Evolutionary conservation across 2,797 vertebrate species (phyloP).

Genomic region (Allobates femoralis): DNA sequence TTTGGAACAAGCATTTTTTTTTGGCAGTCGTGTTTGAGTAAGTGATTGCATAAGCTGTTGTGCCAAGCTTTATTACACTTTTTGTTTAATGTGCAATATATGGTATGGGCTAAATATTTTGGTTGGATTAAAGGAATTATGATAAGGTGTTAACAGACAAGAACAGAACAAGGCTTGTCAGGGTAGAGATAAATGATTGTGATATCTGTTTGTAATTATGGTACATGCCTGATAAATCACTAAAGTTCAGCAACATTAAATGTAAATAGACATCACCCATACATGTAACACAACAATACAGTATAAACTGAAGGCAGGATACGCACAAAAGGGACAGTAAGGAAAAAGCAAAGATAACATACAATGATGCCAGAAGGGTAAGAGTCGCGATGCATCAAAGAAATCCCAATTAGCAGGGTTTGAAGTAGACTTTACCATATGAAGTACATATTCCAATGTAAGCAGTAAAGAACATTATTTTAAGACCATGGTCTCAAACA

Average conservation of each 20-base stretch:
- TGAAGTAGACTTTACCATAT: neutral
- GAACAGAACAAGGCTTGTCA: neutral
- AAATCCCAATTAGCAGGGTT: neutral
- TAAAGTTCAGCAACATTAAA: conserved; percentile 7
- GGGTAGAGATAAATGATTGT: neutral
- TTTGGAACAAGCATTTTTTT: conserved; percentile 37
- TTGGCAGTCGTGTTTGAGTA: conserved; percentile 34
- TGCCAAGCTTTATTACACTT: neutral
- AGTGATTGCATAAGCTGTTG: neutral
- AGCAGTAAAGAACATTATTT: neutral
- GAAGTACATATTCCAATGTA: neutral
- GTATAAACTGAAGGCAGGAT: conserved; percentile 37
- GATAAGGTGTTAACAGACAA: neutral
- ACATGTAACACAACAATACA: conserved; percentile 56
- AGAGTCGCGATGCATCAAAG: neutral
- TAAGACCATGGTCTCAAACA: neutral
- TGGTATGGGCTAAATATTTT: neutral
- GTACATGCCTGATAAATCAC: neutral
- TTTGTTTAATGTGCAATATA: neutral
- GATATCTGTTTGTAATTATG: neutral
- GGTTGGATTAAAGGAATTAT: neutral
- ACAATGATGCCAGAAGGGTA: conserved; percentile 54
- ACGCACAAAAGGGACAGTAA: conserved; percentile 62
- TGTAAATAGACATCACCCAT: conserved; percentile 46
- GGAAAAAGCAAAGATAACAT: conserved; percentile 57